A percentile compares a stretch with the other conserved stretches of the same genome.
These are phyloP conservation scores for Macrotrachela quadricornifera DNA, from an alignment of 1,140 invertebrate genomes.

Conservation along the genomic window DNA sequence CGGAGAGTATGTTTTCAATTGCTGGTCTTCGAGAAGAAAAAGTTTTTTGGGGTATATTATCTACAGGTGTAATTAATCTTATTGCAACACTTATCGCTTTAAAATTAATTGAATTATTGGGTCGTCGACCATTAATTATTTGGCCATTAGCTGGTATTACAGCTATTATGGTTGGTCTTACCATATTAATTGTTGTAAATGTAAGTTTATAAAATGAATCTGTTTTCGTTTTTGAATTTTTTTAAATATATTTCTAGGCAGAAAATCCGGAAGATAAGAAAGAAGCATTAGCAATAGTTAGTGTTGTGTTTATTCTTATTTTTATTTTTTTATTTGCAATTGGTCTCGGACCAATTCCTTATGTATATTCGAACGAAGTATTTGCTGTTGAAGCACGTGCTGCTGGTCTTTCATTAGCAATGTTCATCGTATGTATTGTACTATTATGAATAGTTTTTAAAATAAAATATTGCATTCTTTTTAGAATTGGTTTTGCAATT, in stretches of 20 bases:
- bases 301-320: constrained; percentile 50
- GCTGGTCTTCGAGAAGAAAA: constrained; percentile 38
- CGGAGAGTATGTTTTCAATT: constrained; percentile 51
- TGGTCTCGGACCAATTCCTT: constrained; percentile 63
- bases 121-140: constrained; percentile 56
- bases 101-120: constrained; percentile 46
- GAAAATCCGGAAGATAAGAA: constrained; percentile 10
- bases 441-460: too few species aligned
- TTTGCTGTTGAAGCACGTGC: constrained; percentile 92
- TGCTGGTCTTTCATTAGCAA: constrained; percentile 65
- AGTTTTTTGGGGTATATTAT: constrained; percentile 57
- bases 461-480: too few species aligned
- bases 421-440: too few species aligned
- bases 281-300: constrained; percentile 52
- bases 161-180: constrained; percentile 79
- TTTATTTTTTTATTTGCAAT: constrained; percentile 76
- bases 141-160: constrained; percentile 53
- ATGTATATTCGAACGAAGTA: constrained; percentile 74
- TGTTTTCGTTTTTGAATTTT: constrained; percentile 9
- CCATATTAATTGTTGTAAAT: constrained; percentile 57
- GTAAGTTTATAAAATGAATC: constrained; percentile 21
- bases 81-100: constrained; percentile 56
- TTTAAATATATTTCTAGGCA: too few species aligned
- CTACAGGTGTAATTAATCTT: constrained; percentile 64
- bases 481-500: constrained; percentile 12